Evolutionary conservation across 2,113 vertebrate genomes (phyloP), one percentile per base, ranked within the genome.

Genomic region (Mesocricetus auratus): DNA sequence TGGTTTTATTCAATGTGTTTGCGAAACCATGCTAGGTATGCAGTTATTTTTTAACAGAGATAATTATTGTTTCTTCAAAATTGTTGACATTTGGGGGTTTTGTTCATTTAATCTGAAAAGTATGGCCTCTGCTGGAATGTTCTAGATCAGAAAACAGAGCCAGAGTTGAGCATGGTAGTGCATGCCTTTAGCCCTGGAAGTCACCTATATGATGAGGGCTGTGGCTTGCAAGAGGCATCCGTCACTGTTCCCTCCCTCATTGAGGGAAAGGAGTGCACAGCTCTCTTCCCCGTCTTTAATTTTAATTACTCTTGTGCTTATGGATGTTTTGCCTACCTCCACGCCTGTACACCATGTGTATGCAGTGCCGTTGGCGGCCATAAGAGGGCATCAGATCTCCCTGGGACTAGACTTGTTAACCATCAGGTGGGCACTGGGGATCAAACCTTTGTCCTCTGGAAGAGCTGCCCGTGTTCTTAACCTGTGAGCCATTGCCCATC

Each of bases 51-150:
- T 89, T 21, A 93, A 29, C 82, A 58, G 45, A 90, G 26, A 87
- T 69, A 58, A 50, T 69, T 78, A 91, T 9, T 71, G 15, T 91
- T 92, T 87, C 75, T 64, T 94, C 50, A 75, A 77, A 85, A 71
- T 39, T 94, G 74, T 88, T 87, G 69, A 81, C 74, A 75, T 87
- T 94, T 90, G 17, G 1, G 66, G 1, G 89, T 93, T 68, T 95
- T 97, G 64, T 89, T 82, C 16, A 53, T 91, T 89, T 96, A 53
- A 69, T 93, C 83, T 96, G 62, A 83, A 89, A 97, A 94, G 68
- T 93, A 31, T 86, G 42, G 47, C 86, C 56, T 93, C 75, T 88
- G 29, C 75, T 69, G 5, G 42, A 77, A 33, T 39, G 68, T 88
- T 88, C 62, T 81, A 75, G 64, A 42, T 88, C 45, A 92, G 88